Percentiles rank a stretch among this genome's conserved stretches.
phyloP scores from a whole-genome alignment of 2,888 invertebrate species.

The Drosophila emarginata region DNA sequence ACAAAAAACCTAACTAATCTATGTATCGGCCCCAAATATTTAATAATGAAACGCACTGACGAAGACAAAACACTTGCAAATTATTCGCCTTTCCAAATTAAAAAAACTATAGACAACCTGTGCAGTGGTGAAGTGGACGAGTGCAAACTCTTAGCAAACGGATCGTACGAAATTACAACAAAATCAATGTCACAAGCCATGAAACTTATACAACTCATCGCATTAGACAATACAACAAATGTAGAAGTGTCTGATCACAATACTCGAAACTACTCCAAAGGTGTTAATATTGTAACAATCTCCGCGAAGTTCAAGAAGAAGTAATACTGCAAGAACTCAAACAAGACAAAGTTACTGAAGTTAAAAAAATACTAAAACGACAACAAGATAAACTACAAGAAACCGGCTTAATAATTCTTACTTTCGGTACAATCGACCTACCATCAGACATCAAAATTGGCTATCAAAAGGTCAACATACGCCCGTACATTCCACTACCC shows the following conservation, averaged over 20 bases:
- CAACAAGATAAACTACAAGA: constrained; percentile 17
- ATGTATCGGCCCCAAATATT: no score
- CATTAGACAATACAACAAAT: neutral
- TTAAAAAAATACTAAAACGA: no score
- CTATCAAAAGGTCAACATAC: constrained; percentile 29
- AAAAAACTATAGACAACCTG: constrained; percentile 6
- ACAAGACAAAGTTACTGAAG: constrained; percentile 24
- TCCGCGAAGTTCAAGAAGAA: constrained; percentile 19
- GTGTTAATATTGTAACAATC: neutral
- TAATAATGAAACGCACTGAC: no score
- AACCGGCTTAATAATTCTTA: constrained; percentile 32
- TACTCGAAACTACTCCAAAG: no score
- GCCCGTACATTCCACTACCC: constrained; percentile 18
- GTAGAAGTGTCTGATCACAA: no score
- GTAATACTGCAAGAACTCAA: constrained; percentile 24
- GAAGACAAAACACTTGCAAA: no score
- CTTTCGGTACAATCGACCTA: constrained; percentile 14
- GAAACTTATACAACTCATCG: neutral
- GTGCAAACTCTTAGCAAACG: constrained; percentile 11
- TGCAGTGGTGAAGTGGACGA: constrained; percentile 1
- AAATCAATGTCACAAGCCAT: neutral
- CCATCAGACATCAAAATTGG: constrained; percentile 26
- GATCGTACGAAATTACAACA: constrained; percentile 2
- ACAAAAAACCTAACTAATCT: no score
- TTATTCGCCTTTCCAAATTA: no score